These are phyloP conservation scores for Periplaneta americana DNA, from an alignment of 1,140 invertebrate species.

Conservation along the genomic window DNA sequence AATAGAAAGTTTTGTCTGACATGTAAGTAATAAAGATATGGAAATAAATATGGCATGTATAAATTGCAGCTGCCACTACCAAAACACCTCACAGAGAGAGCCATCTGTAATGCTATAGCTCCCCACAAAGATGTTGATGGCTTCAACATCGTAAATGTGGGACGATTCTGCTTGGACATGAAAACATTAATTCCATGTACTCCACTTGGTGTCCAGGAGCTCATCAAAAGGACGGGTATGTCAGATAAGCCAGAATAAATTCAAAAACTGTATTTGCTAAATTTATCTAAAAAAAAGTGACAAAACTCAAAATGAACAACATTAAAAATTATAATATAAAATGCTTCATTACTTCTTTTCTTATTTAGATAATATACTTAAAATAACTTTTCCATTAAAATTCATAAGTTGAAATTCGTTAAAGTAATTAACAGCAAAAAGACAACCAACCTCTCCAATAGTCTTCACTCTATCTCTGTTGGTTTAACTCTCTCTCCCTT, in stretches of 20 bases:
- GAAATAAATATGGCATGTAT: no score
- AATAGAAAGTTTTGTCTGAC: no score
- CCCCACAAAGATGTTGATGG: constrained; percentile 89
- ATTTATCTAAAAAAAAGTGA: background rate
- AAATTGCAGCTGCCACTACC: constrained; percentile 64
- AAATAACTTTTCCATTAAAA: no score
- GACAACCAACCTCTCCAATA: no score
- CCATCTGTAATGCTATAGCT: constrained; percentile 70
- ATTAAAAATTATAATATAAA: background rate
- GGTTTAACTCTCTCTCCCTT: no score
- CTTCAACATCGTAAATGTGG: constrained; percentile 76
- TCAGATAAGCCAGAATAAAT: constrained; percentile 30
- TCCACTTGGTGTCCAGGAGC: constrained; percentile 71
- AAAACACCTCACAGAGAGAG: constrained; percentile 63
- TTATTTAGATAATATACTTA: no score
- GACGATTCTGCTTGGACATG: constrained; percentile 67
- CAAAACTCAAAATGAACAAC: background rate
- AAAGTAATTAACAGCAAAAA: no score
- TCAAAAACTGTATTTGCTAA: background rate
- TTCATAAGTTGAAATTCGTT: no score
- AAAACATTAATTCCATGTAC: constrained; percentile 80
- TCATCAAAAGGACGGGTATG: constrained; percentile 53
- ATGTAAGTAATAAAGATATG: no score
- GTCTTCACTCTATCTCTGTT: no score
- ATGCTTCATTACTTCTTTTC: no score